Percentiles rank a stretch among this genome's conserved stretches.
phyloP scores from a whole-genome alignment of 2,888 invertebrate genomes.

The Torymus aiolomorphi region DNA sequence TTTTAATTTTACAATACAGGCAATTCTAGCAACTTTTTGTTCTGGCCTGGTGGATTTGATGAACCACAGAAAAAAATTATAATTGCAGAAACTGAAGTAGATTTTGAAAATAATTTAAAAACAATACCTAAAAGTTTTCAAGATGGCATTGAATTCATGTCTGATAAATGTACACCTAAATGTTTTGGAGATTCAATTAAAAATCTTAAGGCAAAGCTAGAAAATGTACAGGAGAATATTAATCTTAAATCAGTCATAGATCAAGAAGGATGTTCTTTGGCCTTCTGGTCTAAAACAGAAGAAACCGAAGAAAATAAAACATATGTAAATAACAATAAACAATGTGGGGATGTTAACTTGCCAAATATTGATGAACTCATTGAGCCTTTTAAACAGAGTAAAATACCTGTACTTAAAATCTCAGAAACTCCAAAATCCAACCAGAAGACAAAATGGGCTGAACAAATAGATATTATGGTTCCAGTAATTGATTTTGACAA shows the following conservation, averaged over 20 bases:
- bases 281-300: conserved; percentile 68
- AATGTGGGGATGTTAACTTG: conserved; percentile 60
- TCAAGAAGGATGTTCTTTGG: conserved; percentile 79
- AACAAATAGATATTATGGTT: conserved; percentile 87
- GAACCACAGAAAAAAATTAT: conserved; percentile 73
- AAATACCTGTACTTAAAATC: conserved; percentile 83
- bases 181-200: conserved; percentile 20
- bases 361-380: conserved; percentile 68
- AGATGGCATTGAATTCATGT: conserved; percentile 68
- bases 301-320: conserved; percentile 48
- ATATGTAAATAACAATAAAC: conserved; percentile 58
- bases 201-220: conserved; percentile 9
- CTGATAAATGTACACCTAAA: conserved; percentile 70
- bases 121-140: conserved; percentile 69
- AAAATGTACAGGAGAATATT: conserved; percentile 70
- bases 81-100: conserved; percentile 60
- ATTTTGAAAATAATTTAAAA: conserved; percentile 71
- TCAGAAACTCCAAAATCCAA: conserved; percentile 77
- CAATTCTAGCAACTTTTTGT: conserved; percentile 87
- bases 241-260: conserved; percentile 81
- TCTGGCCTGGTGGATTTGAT: conserved; percentile 90
- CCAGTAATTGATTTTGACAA: conserved; percentile 89
- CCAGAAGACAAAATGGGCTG: conserved; percentile 89
- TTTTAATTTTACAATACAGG: conserved; percentile 61
- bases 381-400: conserved; percentile 66